Evolutionary conservation across 1,140 invertebrate genomes (phyloP).

Genomic region (Scylla paramamosain): DNA sequence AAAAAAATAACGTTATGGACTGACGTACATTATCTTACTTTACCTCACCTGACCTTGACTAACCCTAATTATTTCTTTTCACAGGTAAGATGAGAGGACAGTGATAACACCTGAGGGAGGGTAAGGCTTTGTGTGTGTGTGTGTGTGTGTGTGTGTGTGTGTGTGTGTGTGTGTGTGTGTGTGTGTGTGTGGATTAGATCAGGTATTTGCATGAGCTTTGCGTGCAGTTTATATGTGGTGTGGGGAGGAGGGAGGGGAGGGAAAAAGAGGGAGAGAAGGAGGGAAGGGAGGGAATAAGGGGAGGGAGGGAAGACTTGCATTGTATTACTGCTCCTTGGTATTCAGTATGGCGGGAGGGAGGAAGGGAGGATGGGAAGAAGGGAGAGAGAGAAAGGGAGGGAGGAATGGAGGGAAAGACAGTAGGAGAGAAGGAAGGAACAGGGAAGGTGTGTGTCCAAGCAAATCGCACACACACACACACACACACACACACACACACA

Average conservation of each 20-base stretch:
- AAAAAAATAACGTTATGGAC: too few species aligned
- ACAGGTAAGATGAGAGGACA: not conserved
- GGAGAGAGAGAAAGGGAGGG: slow-evolving; percentile 15
- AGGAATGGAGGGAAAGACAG: not conserved
- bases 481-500: too few species aligned
- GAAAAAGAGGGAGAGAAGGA: not conserved
- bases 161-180: not conserved
- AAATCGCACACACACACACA: too few species aligned
- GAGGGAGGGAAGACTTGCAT: not conserved
- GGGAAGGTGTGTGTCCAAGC: too few species aligned
- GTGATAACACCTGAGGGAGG: not conserved
- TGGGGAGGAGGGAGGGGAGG: too few species aligned
- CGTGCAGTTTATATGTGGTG: too few species aligned
- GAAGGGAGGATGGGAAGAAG: not conserved
- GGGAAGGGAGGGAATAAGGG: too few species aligned
- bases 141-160: slow-evolving; percentile 18
- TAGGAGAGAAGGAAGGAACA: slow-evolving; percentile 5
- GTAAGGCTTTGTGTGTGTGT: slow-evolving; percentile 9
- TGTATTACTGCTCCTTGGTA: not conserved
- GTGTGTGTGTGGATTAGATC: not conserved
- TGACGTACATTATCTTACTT: not conserved
- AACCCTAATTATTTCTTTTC: not conserved
- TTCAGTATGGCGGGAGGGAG: not conserved
- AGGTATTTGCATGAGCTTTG: too few species aligned
- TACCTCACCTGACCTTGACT: not conserved